Base-by-base conservation (phyloP, 2,888 invertebrate species). In the Dioctria linearis region DNA sequence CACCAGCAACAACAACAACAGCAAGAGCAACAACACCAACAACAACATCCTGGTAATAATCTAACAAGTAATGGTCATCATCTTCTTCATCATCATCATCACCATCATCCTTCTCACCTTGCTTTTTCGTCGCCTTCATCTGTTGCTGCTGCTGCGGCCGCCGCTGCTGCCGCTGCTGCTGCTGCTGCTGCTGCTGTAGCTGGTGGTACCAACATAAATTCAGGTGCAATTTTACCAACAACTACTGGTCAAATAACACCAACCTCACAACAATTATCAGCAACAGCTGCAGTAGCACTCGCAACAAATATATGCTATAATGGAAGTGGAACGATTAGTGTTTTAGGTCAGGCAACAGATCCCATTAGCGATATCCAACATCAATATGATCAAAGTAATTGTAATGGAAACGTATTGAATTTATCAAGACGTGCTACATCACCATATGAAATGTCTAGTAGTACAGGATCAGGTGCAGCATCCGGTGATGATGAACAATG, bases 381-480 rank as follows among this genome's bases (percentile, higher is more conserved):
- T 49, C 57, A 79, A 49, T 78, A 81, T 39, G 63, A 81, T 66
- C 78, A 78, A 11, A 46, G 54, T 40, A 78, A 69, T 49, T 73
- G 71, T 39, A 82, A 43, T 71, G 85, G 86, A 54, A 88, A 93
- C 83, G 95, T 94, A 1, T 90, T 95, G 81, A 95, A 95, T 88
- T 89, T 95, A 71, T 95, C 94, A 1, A 88, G 93, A 66, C 90
- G 92, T 0, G 91, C 92, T 0, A 94, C 93, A 79, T 94, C 94
- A 2, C 95, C 95, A n/a, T 95, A 94, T 87, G 95, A 95, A 88
- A 90, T 95, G 11, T 84, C 86, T 13, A 94, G 95, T 66, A 93
- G 94, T 69, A 92, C 93, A 4, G 91, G 91, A 0, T 87, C 78
- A 6, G 93, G 93, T 13, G 86, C 86, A 37, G 86, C 86, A 3